phyloP scores from a whole-genome alignment of 2,797 vertebrate genomes.

The Lithobates pipiens region DNA sequence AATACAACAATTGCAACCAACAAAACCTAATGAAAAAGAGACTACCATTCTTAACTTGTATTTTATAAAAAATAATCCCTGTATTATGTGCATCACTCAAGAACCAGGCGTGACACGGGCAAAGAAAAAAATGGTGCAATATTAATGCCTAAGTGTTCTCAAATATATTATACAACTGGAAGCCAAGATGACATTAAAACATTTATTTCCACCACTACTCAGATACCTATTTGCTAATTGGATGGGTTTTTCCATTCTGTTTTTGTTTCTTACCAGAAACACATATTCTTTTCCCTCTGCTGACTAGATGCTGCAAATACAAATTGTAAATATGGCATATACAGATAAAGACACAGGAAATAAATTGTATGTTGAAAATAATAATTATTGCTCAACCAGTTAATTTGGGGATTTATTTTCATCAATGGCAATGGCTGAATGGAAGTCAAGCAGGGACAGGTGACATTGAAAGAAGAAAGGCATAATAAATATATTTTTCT shows the following conservation, averaged over 20 bases:
- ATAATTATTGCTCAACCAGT: neutral
- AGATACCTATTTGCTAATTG: constrained; percentile 32
- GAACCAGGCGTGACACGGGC: constrained; percentile 20
- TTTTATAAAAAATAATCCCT: neutral
- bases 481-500: too few species aligned
- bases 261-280: neutral
- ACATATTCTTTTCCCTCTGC: constrained; percentile 4
- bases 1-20: neutral
- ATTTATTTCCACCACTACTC: constrained; percentile 17
- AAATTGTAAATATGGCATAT: neutral
- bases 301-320: constrained; percentile 8
- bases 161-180: constrained; percentile 15
- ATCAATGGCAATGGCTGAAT: neutral
- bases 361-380: neutral
- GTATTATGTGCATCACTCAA: constrained; percentile 34
- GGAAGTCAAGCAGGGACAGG: too few species aligned
- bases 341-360: constrained; percentile 1
- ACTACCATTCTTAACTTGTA: neutral
- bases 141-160: constrained; percentile 22
- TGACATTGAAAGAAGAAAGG: too few species aligned
- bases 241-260: constrained; percentile 5
- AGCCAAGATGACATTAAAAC: constrained; percentile 16
- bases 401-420: neutral
- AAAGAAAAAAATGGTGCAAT: neutral
- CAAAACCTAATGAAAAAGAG: neutral